Evolutionary conservation across 2,888 invertebrate genomes (phyloP), one percentile per base, ranked within the genome.

Genomic region (Plebejus argus): DNA sequence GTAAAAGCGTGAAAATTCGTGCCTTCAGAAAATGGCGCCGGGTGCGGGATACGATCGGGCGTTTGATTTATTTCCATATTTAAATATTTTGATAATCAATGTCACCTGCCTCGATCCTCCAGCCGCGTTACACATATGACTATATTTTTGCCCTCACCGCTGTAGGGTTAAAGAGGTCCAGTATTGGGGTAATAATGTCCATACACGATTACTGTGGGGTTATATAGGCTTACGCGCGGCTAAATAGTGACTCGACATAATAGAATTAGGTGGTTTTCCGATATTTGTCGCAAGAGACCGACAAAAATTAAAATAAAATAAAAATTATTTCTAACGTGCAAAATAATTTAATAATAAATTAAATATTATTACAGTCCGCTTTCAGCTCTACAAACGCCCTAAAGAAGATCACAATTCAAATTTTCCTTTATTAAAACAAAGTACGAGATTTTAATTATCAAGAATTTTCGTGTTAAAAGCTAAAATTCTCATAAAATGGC

Each of bases 41-140:
- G 33, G 23, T 74, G 74, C 28, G 28, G 49, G 18, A 74, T 74
- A 74, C 53, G 74, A 28, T 49, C 49, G 49, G 74, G 74, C 45
- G 45, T 72, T 23, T 74, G 74, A 74, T 74, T 74, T 74, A 74
- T 74, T 28, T 1, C 28, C 74, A 49, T 74, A 74, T 74, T 74
- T 74, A 53, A 74, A 74, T 74, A 74, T 49, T 74, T 28, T 49
- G 49, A 49, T 74, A 74, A 74, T 74, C 74, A 74, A 23, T 23
- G 74, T 74, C 74, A 74, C 74, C 74, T 74, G 74, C 28, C 28
- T 15, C 53, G 23, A 39, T 45, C 72, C 72, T 28, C 49, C 23
- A 39, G 20, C 53, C 7, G 28, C 18, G 53, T 18, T 53, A 74
- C 28, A 66, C 28, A 28, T 66, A 74, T 74, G 74, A 23, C 10